A percentile compares a stretch with the other conserved stretches of the same genome.
These are phyloP conservation scores for Perognathus longimembris DNA, from an alignment of 2,113 vertebrate species.

Conservation along the genomic window DNA sequence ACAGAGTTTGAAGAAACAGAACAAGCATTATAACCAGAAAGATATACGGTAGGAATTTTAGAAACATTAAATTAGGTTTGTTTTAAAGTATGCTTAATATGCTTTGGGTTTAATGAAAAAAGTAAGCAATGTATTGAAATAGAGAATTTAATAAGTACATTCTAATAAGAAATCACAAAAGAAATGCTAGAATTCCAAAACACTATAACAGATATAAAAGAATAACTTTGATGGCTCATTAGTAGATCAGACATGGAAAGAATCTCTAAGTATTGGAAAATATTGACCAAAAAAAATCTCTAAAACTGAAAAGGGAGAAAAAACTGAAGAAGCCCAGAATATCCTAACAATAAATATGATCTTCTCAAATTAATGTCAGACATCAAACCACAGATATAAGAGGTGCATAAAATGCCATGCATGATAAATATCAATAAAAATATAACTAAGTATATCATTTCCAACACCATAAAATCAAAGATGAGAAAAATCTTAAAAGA, in stretches of 20 bases:
- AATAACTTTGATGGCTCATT: neutral
- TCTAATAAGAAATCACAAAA: slow-evolving; percentile 20
- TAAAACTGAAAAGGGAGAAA: neutral
- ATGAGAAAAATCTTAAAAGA: neutral
- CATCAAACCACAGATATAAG: slow-evolving; percentile 22
- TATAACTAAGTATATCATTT: neutral
- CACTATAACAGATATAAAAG: neutral
- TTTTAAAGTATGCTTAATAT: neutral
- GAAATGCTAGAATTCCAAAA: neutral
- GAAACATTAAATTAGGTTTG: neutral
- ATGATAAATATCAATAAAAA: neutral
- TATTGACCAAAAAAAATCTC: neutral
- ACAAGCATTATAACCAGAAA: neutral
- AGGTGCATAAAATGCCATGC: neutral
- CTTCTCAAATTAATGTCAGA: slow-evolving; percentile 24
- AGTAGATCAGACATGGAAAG: neutral
- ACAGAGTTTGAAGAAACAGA: neutral
- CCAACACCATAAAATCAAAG: neutral
- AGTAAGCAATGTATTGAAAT: neutral
- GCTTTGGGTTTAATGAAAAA: neutral
- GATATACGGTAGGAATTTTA: neutral
- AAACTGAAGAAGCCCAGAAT: neutral
- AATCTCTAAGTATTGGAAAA: neutral
- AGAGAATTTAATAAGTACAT: neutral
- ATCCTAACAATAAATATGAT: slow-evolving; percentile 6